Evolutionary conservation across 2,797 vertebrate species (phyloP).

Genomic region (Amphiprion clarkii): DNA sequence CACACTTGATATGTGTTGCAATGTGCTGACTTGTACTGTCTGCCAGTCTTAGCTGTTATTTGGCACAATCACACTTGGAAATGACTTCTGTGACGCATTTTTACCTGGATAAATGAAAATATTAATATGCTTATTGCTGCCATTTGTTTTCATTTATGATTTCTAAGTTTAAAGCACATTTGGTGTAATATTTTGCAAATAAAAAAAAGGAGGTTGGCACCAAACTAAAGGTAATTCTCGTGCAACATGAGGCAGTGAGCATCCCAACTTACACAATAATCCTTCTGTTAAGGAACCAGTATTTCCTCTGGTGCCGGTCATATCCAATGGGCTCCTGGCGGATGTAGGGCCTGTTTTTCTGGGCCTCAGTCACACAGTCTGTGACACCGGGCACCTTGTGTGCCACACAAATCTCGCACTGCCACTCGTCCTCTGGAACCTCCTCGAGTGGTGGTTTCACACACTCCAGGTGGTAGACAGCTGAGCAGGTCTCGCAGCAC

Average conservation of each 20-base stretch:
- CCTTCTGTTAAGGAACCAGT: conserved; percentile 97
- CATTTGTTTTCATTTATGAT: no score
- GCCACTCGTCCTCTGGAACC: conserved; percentile 99
- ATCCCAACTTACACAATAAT: conserved; percentile 94
- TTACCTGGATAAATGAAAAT: no score
- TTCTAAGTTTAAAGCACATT: no score
- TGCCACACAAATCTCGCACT: conserved; percentile 97
- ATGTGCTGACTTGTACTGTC: no score
- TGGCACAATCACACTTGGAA: no score
- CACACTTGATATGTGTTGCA: no score
- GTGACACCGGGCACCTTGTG: conserved; percentile 96
- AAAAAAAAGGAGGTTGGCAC: neutral
- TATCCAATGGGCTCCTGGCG: conserved; percentile 97
- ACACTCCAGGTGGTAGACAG: conserved; percentile 98
- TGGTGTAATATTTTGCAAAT: neutral
- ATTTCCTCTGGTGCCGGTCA: conserved; percentile 95
- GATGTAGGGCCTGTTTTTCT: conserved; percentile 96
- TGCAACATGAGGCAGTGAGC: neutral
- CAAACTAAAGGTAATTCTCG: neutral
- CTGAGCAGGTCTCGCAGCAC: conserved; percentile 98
- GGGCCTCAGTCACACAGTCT: conserved; percentile 95
- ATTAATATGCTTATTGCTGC: neutral
- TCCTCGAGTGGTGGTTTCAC: conserved; percentile 95
- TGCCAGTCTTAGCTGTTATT: no score
- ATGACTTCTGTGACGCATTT: no score